Evolutionary conservation across 2,113 vertebrate genomes (phyloP).

Genomic region (Dipodomys stephensi): DNA sequence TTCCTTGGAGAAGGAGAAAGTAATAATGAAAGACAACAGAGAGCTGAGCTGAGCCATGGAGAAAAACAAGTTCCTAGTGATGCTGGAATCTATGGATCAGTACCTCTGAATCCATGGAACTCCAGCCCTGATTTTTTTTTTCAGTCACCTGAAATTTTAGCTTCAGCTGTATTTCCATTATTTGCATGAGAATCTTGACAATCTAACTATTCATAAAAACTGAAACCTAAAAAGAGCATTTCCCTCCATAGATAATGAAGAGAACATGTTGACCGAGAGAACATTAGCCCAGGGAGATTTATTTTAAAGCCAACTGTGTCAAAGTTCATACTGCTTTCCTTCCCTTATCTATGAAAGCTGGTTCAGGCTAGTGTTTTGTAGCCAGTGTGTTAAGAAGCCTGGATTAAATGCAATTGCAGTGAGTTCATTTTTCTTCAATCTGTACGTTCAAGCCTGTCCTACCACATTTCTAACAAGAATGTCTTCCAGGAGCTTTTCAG

Average conservation of each 20-base stretch:
- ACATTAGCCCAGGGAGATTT: background rate
- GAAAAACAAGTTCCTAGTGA: background rate
- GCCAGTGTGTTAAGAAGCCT: background rate
- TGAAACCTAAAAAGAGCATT: background rate
- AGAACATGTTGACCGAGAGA: background rate
- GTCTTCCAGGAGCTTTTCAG: background rate
- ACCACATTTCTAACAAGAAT: background rate
- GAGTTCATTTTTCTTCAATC: background rate
- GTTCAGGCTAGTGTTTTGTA: background rate
- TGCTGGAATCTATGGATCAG: background rate
- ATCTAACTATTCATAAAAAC: background rate
- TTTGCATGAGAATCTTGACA: background rate
- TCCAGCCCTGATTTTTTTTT: background rate
- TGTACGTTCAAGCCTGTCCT: fast-evolving
- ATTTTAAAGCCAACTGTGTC: background rate
- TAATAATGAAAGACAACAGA: background rate
- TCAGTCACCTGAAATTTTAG: background rate
- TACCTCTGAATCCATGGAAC: background rate
- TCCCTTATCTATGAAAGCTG: background rate
- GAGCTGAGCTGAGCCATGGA: background rate
- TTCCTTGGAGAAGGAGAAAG: background rate
- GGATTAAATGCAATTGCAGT: background rate
- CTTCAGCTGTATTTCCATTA: background rate
- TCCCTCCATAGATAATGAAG: background rate
- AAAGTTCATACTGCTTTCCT: background rate